Evolutionary conservation across 2,113 vertebrate species (phyloP), one percentile per base, ranked within the genome.

Genomic region (Protobothrops mucrosquamatus): DNA sequence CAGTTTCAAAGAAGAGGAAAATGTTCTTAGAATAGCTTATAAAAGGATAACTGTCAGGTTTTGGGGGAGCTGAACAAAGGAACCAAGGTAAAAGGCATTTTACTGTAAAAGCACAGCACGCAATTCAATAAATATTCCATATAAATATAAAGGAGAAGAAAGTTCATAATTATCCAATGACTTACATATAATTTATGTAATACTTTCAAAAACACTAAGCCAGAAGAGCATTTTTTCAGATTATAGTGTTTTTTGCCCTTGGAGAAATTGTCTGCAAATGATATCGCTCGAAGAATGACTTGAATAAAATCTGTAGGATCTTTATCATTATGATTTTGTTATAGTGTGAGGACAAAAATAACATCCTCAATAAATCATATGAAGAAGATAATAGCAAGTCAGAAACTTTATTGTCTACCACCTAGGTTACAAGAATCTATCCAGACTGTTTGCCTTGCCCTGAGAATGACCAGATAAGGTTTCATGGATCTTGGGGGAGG

Each of bases 41-140:
- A 96, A 98, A 98, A 97, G 97, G 97, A 98, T 98, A 98, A 98
- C 98, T 98, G 98, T 98, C 98, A 97, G 97, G 98, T 98, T 98
- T 98, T 98, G 97, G 97, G 96, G 74, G 74, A 81, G 18, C 74
- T 96, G 98, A 98, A 98, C 98, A 98, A 98, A 98, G 97, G 97
- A 97, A 91, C 91, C 93, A 85, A 96, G 0, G 96, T 96, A 97
- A 97, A 98, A 98, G 96, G 97, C 96, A 98, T 97, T 98, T 98
- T 98, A 98, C 98, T 98, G 97, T 97, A 97, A 98, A 98, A 97
- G 97, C 97, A 97, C 91, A 97, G 96, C 96, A 97, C 96, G 97
- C 96, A 96, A 97, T 97, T 98, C 98, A 97, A 98, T 98, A 98
- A 98, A 98, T 98, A 98, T 95, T 97, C 97, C 96, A 95, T 96